These are phyloP conservation scores for Hycleus cichorii DNA, from an alignment of 1,140 invertebrate genomes.

Conservation along the genomic window DNA sequence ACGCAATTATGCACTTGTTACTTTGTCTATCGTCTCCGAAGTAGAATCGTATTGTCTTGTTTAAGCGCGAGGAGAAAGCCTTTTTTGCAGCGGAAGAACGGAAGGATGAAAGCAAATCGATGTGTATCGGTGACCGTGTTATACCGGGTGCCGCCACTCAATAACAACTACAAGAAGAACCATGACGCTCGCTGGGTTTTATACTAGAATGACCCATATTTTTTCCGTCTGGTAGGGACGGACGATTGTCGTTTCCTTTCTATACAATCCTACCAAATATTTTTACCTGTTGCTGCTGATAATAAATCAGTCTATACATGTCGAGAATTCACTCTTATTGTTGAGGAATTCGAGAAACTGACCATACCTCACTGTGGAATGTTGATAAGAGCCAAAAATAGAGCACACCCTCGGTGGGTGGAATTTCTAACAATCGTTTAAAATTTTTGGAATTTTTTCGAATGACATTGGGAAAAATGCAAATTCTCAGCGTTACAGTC, in stretches of 20 bases:
- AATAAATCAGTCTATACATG: no score
- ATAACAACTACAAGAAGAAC: not conserved
- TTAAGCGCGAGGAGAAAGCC: not conserved
- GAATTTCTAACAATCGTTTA: no score
- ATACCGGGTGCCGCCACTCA: not conserved
- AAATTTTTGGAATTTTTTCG: no score
- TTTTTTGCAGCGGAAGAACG: not conserved
- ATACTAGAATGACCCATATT: constrained; percentile 10
- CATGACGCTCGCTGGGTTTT: not conserved
- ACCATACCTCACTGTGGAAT: no score
- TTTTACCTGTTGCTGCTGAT: not conserved
- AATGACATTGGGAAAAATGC: no score
- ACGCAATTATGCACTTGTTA: no score
- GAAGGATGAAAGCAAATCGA: not conserved
- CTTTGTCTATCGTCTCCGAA: no score
- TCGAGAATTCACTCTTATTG: no score
- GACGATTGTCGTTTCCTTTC: not conserved
- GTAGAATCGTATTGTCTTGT: not conserved
- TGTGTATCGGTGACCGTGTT: not conserved
- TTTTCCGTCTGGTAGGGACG: not conserved
- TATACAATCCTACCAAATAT: constrained; percentile 1
- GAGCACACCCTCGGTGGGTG: no score
- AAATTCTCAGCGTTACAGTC: no score
- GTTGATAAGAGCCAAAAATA: no score
- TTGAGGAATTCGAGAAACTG: no score